Evolutionary conservation across 1,140 invertebrate species (phyloP), one percentile per base, ranked within the genome.

Genomic region (Eubasilissa regina): DNA sequence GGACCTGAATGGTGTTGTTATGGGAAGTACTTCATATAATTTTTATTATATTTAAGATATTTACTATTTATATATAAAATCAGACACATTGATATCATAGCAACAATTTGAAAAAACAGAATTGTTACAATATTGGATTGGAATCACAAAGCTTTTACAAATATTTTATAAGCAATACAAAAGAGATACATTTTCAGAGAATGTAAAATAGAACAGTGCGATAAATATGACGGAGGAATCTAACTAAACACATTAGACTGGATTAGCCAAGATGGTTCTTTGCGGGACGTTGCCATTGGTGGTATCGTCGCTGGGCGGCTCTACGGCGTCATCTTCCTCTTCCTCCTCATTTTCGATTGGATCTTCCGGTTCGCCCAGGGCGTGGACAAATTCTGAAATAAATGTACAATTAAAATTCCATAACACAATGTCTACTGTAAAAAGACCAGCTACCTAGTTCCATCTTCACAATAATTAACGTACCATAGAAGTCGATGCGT

Each of bases 401-500:
- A 8, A 51, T 51, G 9, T 51, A 51, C 11, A 51, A 51, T 13
- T 13, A 13, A 51, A 51, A 4, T 64, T 68, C 44, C 25, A 35
- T 58, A 56, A 73, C 66, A 68, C 9, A 74, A 62, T 58, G 45
- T 45, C 21, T 70, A 64, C 75, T 81, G 55, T 7, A 13, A 35
- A 51, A 48, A 10, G 77, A 75, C 62, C 15, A n/a, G 0, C 19
- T n/a, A 9, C 15, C 53, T 17, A 19, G n/a, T 56, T 56, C n/a
- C 9, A 58, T 58, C 55, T 19, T 19, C 17, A 55, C n/a, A 0
- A 4, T 55, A 0, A 10, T 21, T 17, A 77, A 86, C 89, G 91
- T 90, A 95, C 94, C 94, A 83, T 96, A 94, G 87, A 97, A 97
- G 88, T 97, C 95, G 81, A 97, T 97, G 82, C 95, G 90, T 8